Percentiles rank a stretch among this genome's conserved stretches.
Evolutionary conservation across 2,113 vertebrate species (phyloP).

Genomic region (Phyllopteryx taeniolatus): DNA sequence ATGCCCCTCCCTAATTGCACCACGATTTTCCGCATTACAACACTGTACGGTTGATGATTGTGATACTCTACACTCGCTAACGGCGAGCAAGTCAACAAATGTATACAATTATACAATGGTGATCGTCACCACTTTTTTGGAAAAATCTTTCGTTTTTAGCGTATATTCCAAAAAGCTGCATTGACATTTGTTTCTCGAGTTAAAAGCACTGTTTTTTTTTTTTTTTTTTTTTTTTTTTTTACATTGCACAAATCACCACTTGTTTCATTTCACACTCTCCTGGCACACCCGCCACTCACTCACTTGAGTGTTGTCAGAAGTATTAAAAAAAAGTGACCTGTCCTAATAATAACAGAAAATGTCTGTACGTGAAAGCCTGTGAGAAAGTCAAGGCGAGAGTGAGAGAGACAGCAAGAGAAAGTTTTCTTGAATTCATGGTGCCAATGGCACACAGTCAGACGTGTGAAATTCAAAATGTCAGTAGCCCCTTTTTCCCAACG

Average conservation of each 20-base stretch:
- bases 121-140: conserved; percentile 11
- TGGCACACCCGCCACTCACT: conserved; percentile 43
- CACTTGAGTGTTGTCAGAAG: conserved; percentile 47
- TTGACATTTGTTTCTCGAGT: not conserved
- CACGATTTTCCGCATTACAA: conserved; percentile 17
- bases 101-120: conserved; percentile 18
- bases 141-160: not conserved
- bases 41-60: conserved; percentile 8
- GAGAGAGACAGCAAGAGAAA: not conserved
- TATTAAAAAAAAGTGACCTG: conserved; percentile 51
- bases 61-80: conserved; percentile 45
- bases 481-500: conserved; percentile 80
- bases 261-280: conserved; percentile 13
- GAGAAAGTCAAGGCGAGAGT: conserved; percentile 43
- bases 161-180: conserved; percentile 13
- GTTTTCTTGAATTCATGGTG: conserved; percentile 31
- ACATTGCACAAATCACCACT: conserved; percentile 16
- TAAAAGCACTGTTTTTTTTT: not conserved
- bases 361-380: conserved; percentile 42
- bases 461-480: conserved; percentile 69
- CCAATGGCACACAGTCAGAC: conserved; percentile 62
- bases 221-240: not conserved
- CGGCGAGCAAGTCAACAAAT: conserved; percentile 49
- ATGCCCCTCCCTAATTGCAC: conserved; percentile 3
- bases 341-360: not conserved